These are phyloP conservation scores for Molorchus minor DNA, from an alignment of 2,888 invertebrate genomes.

Conservation along the genomic window DNA sequence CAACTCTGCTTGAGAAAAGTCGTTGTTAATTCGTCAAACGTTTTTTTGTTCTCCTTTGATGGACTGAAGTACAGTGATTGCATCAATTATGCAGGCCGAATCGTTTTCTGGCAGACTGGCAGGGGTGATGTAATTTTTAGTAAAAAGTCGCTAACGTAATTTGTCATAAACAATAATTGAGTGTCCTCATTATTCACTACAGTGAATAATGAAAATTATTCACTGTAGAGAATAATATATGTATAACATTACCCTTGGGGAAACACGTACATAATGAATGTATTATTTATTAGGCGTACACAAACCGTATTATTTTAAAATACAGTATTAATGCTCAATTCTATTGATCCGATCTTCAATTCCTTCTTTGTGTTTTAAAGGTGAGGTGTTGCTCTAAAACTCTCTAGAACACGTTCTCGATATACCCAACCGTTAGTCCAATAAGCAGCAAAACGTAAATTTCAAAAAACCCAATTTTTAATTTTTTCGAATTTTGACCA, in stretches of 20 bases:
- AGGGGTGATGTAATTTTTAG: too few species aligned
- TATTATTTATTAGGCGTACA: too few species aligned
- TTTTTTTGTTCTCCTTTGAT: conserved; percentile 13
- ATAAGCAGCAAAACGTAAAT: background rate
- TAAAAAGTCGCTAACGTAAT: too few species aligned
- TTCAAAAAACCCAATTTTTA: conserved; percentile 1
- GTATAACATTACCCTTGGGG: too few species aligned
- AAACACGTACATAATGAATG: too few species aligned
- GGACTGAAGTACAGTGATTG: conserved; percentile 5
- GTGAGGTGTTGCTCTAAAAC: background rate
- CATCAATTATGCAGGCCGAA: conserved; percentile 14
- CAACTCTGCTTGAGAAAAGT: conserved; percentile 15
- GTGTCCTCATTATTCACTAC: too few species aligned
- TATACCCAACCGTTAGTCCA: background rate
- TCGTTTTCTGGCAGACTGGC: too few species aligned
- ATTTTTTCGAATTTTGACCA: background rate
- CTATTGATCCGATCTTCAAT: background rate
- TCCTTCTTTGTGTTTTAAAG: background rate
- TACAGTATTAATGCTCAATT: background rate
- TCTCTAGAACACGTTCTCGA: background rate
- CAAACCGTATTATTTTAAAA: background rate
- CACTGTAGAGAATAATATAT: too few species aligned
- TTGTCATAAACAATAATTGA: too few species aligned
- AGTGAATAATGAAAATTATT: too few species aligned
- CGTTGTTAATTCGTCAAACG: conserved; percentile 11